Conservation (phyloP, 2,888 invertebrate species). For the Dastarcus helophoroides region DNA sequence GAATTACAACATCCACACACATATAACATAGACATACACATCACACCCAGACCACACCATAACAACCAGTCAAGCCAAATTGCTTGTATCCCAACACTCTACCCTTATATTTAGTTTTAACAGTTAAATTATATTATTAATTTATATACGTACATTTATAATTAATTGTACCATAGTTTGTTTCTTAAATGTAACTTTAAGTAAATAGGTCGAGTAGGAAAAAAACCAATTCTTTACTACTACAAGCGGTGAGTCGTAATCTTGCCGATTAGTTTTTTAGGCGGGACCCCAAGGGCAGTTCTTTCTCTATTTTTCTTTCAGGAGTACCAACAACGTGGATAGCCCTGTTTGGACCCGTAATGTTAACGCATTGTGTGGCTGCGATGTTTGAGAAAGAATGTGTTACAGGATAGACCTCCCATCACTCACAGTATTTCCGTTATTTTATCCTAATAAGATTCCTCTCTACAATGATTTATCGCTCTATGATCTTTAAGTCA, state of each 20-base stretch:
- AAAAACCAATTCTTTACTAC: too few relatives aligned
- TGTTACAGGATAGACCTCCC: constrained; percentile 5
- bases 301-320: constrained; percentile 26
- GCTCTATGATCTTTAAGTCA: too few relatives aligned
- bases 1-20: too few relatives aligned
- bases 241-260: too few relatives aligned
- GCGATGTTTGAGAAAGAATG: constrained; percentile 15
- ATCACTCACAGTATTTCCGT: constrained; percentile 13
- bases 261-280: too few relatives aligned
- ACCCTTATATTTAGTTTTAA: neutral
- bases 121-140: too few relatives aligned
- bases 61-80: neutral
- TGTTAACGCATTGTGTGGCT: constrained; percentile 29
- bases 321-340: constrained; percentile 23
- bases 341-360: constrained; percentile 30
- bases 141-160: too few relatives aligned
- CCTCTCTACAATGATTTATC: constrained; percentile 28
- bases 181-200: too few relatives aligned
- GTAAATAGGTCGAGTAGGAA: too few relatives aligned
- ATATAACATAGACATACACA: too few relatives aligned
- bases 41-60: neutral
- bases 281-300: constrained; percentile 4
- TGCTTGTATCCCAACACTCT: constrained; percentile 1
- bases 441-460: constrained; percentile 25
- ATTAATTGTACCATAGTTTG: too few relatives aligned